Evolutionary conservation across 2,113 vertebrate species (phyloP).

Genomic region (Fulmarus glacialis): DNA sequence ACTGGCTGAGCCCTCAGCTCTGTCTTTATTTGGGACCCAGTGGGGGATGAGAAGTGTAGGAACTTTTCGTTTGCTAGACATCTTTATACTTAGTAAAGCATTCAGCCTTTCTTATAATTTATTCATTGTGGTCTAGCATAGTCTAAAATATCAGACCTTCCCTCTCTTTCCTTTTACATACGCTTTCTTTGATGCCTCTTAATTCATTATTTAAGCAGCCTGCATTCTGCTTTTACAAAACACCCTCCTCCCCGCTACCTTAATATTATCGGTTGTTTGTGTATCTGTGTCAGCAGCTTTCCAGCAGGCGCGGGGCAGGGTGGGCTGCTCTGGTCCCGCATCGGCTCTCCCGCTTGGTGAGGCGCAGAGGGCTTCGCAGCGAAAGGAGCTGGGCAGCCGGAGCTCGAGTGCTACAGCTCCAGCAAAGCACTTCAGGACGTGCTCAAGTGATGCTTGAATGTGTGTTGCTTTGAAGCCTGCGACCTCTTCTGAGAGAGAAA

Average conservation of each 20-base stretch:
- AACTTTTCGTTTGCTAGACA: background rate
- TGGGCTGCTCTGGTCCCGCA: background rate
- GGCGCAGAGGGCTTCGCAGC: background rate
- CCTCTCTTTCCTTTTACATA: conserved; percentile 4
- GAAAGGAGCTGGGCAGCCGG: background rate
- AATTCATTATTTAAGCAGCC: conserved; percentile 63
- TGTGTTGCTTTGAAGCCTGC: background rate
- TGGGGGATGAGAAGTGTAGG: background rate
- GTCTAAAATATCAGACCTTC: conserved; percentile 62
- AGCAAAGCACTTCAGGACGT: rapidly evolving
- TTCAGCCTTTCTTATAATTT: conserved; percentile 53
- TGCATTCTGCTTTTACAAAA: background rate
- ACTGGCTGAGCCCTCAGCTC: background rate
- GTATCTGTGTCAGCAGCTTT: background rate
- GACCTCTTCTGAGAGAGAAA: background rate
- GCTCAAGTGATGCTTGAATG: background rate
- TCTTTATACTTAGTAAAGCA: conserved; percentile 12
- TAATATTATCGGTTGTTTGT: background rate
- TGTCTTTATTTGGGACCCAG: background rate
- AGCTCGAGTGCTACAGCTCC: background rate
- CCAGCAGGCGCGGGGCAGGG: background rate
- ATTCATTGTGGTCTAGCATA: conserved; percentile 51
- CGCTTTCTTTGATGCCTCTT: conserved; percentile 26
- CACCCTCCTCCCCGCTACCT: background rate
- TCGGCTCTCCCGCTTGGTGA: rapidly evolving